These are phyloP conservation scores for Rhopalosiphum maidis DNA, from an alignment of 1,140 invertebrate genomes.

Conservation along the genomic window DNA sequence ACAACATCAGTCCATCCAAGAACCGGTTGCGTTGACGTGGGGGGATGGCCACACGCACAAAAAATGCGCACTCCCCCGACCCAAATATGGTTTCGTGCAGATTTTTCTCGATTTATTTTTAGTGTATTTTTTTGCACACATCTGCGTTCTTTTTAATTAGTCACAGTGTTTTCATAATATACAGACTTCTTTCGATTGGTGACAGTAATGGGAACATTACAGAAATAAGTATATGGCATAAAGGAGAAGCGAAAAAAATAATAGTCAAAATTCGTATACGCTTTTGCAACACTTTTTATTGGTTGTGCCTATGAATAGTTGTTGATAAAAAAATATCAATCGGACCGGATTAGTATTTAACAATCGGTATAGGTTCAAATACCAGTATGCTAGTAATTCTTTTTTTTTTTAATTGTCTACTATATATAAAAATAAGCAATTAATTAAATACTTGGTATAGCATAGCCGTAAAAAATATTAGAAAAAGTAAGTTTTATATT, in stretches of 20 bases:
- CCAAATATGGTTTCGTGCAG: background rate
- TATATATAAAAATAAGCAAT: too few species aligned
- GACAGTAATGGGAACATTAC: background rate
- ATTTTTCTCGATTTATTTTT: slow-evolving; percentile 1
- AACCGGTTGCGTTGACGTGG: slow-evolving; percentile 35
- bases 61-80: background rate
- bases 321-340: background rate
- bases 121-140: slow-evolving; percentile 10
- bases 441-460: too few species aligned
- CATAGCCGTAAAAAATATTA: too few species aligned
- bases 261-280: background rate
- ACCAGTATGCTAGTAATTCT: background rate
- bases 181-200: background rate
- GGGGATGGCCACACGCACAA: background rate
- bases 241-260: background rate
- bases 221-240: background rate
- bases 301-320: background rate
- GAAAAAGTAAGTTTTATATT: too few species aligned
- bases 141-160: slow-evolving; percentile 26
- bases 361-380: background rate
- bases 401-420: background rate
- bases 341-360: background rate
- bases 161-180: background rate
- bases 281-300: background rate
- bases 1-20: background rate